These are phyloP conservation scores for Dinocampus coccinellae DNA, from an alignment of 2,888 invertebrate genomes.

Conservation along the genomic window DNA sequence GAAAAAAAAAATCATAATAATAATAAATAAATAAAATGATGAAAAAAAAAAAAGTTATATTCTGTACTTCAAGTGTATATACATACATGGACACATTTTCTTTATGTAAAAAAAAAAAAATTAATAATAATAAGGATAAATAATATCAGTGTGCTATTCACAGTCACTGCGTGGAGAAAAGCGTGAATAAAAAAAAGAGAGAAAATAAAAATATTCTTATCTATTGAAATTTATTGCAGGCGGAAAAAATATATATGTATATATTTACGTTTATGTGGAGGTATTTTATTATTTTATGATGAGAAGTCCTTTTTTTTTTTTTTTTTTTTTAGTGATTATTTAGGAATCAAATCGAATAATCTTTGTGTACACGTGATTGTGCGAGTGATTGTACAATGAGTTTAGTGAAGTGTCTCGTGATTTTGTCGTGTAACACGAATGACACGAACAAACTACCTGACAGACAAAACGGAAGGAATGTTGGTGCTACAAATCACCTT, in stretches of 20 bases:
- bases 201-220: neutral
- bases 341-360: neutral
- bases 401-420: slow-evolving; percentile 21
- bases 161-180: neutral
- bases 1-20: slow-evolving; percentile 31
- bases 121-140: too few relatives aligned
- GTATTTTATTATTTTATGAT: too few relatives aligned
- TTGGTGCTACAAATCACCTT: slow-evolving; percentile 30
- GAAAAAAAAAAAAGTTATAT: slow-evolving; percentile 26
- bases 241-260: neutral
- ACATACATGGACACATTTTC: neutral
- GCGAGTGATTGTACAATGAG: neutral
- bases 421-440: slow-evolving; percentile 10
- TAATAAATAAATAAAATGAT: too few relatives aligned
- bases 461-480: slow-evolving; percentile 23
- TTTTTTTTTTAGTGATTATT: neutral
- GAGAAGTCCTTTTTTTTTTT: neutral
- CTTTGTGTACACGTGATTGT: neutral
- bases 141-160: neutral
- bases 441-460: slow-evolving; percentile 21
- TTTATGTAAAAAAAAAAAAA: neutral
- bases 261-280: too few relatives aligned
- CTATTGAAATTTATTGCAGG: neutral
- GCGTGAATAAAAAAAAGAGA: too few relatives aligned
- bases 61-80: slow-evolving; percentile 7